phyloP scores from a whole-genome alignment of 2,113 vertebrate genomes.

The Pterocles burchelli region DNA sequence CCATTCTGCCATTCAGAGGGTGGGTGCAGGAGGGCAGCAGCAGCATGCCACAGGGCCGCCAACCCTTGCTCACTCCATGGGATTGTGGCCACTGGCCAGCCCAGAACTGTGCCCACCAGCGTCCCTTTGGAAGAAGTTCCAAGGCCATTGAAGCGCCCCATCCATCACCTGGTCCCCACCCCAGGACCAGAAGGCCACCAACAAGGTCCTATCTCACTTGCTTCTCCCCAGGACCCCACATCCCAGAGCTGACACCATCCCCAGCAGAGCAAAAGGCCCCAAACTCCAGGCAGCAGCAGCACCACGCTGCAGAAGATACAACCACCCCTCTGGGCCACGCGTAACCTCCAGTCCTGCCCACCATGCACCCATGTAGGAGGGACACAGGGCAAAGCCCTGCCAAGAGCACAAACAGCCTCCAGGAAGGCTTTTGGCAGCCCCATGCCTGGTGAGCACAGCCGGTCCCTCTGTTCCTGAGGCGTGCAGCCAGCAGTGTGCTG shows the following conservation, averaged over 20 bases:
- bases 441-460: fast-evolving
- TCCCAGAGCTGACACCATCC: not conserved
- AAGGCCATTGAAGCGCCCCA: not conserved
- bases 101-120: not conserved
- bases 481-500: not conserved
- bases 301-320: not conserved
- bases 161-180: not conserved
- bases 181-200: not conserved
- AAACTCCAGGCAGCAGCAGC: not conserved
- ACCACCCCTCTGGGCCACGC: fast-evolving
- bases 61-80: not conserved
- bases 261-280: not conserved
- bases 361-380: fast-evolving
- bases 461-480: not conserved
- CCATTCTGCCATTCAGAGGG: fast-evolving
- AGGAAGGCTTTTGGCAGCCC: not conserved
- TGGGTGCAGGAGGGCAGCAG: not conserved
- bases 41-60: not conserved
- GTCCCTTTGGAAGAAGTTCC: not conserved
- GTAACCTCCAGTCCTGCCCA: not conserved
- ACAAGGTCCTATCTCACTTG: fast-evolving
- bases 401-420: not conserved
- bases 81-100: not conserved
- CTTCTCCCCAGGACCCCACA: not conserved
- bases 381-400: fast-evolving